Base-by-base conservation (phyloP, 2,888 invertebrate genomes). In the Clanis bilineata region DNA sequence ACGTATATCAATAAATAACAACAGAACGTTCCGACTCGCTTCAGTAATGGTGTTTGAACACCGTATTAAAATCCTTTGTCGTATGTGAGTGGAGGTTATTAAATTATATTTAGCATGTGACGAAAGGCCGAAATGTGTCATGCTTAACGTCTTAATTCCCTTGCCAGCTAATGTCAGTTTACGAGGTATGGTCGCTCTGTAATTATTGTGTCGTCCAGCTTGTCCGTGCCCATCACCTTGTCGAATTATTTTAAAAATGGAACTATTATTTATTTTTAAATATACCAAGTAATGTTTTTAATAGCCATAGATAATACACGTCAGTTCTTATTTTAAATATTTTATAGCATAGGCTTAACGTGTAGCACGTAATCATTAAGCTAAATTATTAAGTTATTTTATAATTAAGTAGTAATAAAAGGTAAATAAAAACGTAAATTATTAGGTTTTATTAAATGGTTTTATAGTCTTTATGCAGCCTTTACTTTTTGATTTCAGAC, bases 131-230 rank as follows among this genome's bases (percentile, higher is more conserved):
- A 18, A 59, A 43, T 36, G 47, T 60, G 68, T 71, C 69, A 77
- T 72, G 75, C 66, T 70, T 82, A 81, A 86, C 76, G 76, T 85
- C 82, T 87, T 76, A 79, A 86, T 85, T 80, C 69, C 69, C 72
- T 77, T 72, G 70, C 65, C 32, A n/a, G 55, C 28, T 28, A 18
- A 18, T 18, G 32, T 51, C 47, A 51, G 51, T 58, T 58, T 39
- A 51, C 38, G 39, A 51, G 47, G 25, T 4, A 12, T 18, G 55
- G 21, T 21, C 25, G 7, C 25, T 47, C 18, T 51, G 18, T 58
- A 47, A 47, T 18, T 36, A 36, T 41, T 56, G 22, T 56, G 36
- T 54, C 54, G 32, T 22, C 21, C 38, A 55, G 22, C 22, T 1
- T 36, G 22, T 38, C 22, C 4, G 38, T 22, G 39, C 36, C 22